These are phyloP conservation scores for Leucophora obtusa DNA, from an alignment of 2,888 invertebrate genomes.

Conservation along the genomic window DNA sequence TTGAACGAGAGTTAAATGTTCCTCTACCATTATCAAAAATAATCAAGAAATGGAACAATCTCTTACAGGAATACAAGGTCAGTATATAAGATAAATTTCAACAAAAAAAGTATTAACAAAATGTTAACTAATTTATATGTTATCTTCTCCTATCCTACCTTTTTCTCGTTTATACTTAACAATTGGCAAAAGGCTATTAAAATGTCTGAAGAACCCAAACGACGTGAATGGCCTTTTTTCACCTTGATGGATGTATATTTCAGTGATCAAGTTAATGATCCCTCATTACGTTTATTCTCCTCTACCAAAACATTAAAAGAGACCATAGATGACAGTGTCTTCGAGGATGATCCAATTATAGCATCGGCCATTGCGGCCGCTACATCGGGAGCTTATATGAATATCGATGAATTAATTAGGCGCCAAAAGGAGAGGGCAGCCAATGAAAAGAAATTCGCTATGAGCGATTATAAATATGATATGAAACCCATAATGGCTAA, in stretches of 20 bases:
- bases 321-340: slow-evolving; percentile 78
- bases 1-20: slow-evolving; percentile 78
- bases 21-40: slow-evolving; percentile 79
- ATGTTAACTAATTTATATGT: neutral
- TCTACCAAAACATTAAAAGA: slow-evolving; percentile 79
- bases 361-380: slow-evolving; percentile 78
- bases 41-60: slow-evolving; percentile 79
- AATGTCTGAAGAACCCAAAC: slow-evolving; percentile 79
- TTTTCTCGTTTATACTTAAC: neutral
- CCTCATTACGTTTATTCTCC: slow-evolving; percentile 78
- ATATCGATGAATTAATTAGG: slow-evolving; percentile 77
- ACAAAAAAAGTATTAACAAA: slow-evolving; percentile 1
- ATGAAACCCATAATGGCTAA: slow-evolving; percentile 74
- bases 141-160: neutral
- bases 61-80: slow-evolving; percentile 79
- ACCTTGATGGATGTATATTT: slow-evolving; percentile 79
- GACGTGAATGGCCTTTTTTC: slow-evolving; percentile 79
- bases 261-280: slow-evolving; percentile 79
- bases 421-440: slow-evolving; percentile 75
- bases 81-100: slow-evolving; percentile 43
- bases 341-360: slow-evolving; percentile 79
- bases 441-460: slow-evolving; percentile 70
- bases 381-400: slow-evolving; percentile 78
- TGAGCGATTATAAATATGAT: slow-evolving; percentile 73
- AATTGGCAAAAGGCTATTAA: slow-evolving; percentile 74